A percentile compares a stretch with the other conserved stretches of the same genome.
phyloP scores from a whole-genome alignment of 2,888 invertebrate genomes.

The Tetragnatha montana region DNA sequence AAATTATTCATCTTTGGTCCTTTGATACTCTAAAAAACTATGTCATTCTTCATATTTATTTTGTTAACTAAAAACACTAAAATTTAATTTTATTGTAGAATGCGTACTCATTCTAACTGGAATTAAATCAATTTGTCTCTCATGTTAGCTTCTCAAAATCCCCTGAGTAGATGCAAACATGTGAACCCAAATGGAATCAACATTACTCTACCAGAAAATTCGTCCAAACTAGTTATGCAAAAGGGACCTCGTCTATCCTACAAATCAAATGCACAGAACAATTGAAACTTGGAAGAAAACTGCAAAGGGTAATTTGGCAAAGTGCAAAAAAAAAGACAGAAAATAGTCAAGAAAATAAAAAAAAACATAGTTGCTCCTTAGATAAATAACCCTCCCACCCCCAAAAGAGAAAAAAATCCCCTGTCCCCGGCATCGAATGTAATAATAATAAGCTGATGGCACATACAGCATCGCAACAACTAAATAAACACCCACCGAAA shows the following conservation, averaged over 20 bases:
- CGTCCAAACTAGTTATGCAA: neutral
- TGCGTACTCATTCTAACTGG: no score
- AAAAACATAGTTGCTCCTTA: neutral
- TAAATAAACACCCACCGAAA: conserved; percentile 44
- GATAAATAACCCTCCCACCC: conserved; percentile 28
- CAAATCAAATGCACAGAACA: conserved; percentile 15
- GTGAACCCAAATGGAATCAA: no score
- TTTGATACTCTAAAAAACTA: no score
- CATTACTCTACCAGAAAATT: neutral
- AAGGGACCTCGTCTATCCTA: conserved; percentile 3
- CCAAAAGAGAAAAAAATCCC: conserved; percentile 22
- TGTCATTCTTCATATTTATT: no score
- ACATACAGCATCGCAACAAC: conserved; percentile 23
- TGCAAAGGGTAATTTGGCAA: conserved; percentile 11
- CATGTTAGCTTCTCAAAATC: no score
- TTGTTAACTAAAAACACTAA: no score
- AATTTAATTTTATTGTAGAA: no score
- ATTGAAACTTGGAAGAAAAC: conserved; percentile 30
- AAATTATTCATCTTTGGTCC: no score
- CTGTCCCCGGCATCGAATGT: conserved; percentile 27
- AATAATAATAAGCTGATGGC: conserved; percentile 57
- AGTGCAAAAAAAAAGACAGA: conserved; percentile 4
- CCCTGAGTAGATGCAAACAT: no score
- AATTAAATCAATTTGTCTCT: no score
- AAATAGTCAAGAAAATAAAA: neutral